phyloP scores from a whole-genome alignment of 1,140 invertebrate genomes.

The Ostrea edulis region DNA sequence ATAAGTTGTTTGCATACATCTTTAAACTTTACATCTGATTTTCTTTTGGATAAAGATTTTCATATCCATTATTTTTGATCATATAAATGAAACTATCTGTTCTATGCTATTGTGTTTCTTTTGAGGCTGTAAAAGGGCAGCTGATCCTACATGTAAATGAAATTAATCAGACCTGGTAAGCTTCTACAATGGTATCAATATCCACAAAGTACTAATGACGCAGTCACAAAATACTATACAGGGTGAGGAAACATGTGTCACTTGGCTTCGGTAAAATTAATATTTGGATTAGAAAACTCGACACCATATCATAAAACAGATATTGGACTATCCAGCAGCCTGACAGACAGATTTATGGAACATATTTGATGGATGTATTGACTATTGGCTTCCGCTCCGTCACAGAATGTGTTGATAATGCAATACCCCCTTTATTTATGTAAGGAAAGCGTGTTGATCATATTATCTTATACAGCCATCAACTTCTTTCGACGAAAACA shows the following conservation, averaged over 20 bases:
- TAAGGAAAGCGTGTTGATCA: slow-evolving; percentile 1
- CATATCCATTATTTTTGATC: too few relatives aligned
- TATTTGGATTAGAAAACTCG: slow-evolving; percentile 30
- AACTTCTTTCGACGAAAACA: not conserved
- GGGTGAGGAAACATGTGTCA: slow-evolving; percentile 22
- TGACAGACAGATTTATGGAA: slow-evolving; percentile 23
- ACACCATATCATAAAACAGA: slow-evolving; percentile 29
- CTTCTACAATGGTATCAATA: slow-evolving; percentile 7
- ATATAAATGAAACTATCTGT: not conserved
- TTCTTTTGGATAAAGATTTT: too few relatives aligned
- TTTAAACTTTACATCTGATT: too few relatives aligned
- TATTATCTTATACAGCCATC: not conserved
- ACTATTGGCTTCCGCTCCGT: not conserved
- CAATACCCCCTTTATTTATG: not conserved
- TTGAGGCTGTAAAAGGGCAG: not conserved
- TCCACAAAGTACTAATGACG: slow-evolving; percentile 11
- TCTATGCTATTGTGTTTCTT: not conserved
- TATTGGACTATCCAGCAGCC: not conserved
- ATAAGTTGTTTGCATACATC: too few relatives aligned
- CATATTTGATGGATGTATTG: slow-evolving; percentile 6
- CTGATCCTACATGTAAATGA: not conserved
- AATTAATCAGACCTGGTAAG: slow-evolving; percentile 10
- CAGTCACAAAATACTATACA: slow-evolving; percentile 15
- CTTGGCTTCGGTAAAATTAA: not conserved
- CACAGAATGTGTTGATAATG: slow-evolving; percentile 23